Evolutionary conservation across 2,888 invertebrate species (phyloP), one percentile per base, ranked within the genome.

Genomic region (Cataglyphis altisquamis): DNA sequence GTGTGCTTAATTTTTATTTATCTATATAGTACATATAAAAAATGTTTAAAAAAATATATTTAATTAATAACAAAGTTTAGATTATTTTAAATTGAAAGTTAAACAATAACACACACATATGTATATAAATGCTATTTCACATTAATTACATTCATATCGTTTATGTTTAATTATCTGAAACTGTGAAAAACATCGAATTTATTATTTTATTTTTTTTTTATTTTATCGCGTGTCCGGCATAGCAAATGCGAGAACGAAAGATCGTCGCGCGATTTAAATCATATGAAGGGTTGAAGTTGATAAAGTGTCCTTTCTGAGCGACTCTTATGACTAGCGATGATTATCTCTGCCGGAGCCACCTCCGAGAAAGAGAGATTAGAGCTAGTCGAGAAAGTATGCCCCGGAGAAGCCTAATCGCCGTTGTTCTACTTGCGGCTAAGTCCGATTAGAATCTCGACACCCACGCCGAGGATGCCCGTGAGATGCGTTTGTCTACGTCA

Each of bases 381-480:
- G 45, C 66, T 45, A 68, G 25, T 55, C 77, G 60, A 77, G 41
- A 32, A 63, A 82, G 48, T 57, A 63, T 57, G 87, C 75, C 36
- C 52, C 4, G 57, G 82, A 67, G 82, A 84, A 88, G 86, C 78
- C 87, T 90, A 91, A 90, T 90, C 90, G 90, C 62, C 68, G 83
- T 84, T 91, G 90, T 90, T 87, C 87, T 89, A 90, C 90, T 86
- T 85, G 86, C 75, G 78, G 63, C 73, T 55, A 45, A 55, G 36
- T 74, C 67, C 78, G 89, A 91, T 90, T 91, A 86, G 84, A 80
- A 91, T 90, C 90, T 90, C 86, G 80, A 89, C 87, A 86, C 87
- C 88, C 87, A 88, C 87, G 87, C 84, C 52, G 68, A 36, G 48
- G 68, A 72, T 84, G 52, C n/a, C 36, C 29, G 10, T 57, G 48